A percentile compares a stretch with the other conserved stretches of the same genome.
phyloP scores from a whole-genome alignment of 1,140 invertebrate genomes.

The Drosophila pseudoananassae region DNA sequence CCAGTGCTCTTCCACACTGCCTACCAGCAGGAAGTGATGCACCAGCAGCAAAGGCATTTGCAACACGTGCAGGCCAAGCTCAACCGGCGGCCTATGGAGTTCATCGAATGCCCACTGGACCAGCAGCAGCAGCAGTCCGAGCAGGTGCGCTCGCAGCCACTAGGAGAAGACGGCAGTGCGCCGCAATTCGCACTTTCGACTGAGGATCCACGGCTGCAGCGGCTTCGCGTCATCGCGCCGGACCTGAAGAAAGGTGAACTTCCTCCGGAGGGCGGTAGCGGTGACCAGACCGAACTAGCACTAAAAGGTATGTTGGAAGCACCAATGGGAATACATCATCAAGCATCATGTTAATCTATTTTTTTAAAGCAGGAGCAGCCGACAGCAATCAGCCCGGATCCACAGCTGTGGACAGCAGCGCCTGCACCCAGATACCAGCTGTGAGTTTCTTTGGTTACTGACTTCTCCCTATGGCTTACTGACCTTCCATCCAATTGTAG shows the following conservation, averaged over 20 bases:
- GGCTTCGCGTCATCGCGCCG: slow-evolving; percentile 54
- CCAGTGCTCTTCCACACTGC: slow-evolving; percentile 68
- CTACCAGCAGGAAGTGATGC: slow-evolving; percentile 60
- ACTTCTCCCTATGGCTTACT: neutral
- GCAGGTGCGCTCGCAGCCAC: slow-evolving; percentile 75
- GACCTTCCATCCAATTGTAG: slow-evolving; percentile 9
- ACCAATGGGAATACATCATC: neutral
- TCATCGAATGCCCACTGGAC: slow-evolving; percentile 54
- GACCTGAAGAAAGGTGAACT: slow-evolving; percentile 48
- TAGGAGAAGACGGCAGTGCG: slow-evolving; percentile 76
- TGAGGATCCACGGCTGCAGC: slow-evolving; percentile 60
- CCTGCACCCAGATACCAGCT: slow-evolving; percentile 40
- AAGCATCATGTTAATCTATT: neutral
- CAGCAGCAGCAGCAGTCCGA: slow-evolving; percentile 47
- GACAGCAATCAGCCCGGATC: slow-evolving; percentile 38
- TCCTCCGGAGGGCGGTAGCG: slow-evolving; percentile 25
- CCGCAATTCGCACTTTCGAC: slow-evolving; percentile 44
- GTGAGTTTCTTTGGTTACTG: slow-evolving; percentile 20
- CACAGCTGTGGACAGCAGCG: slow-evolving; percentile 31
- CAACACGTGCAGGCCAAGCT: slow-evolving; percentile 49
- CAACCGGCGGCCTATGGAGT: slow-evolving; percentile 60
- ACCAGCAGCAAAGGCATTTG: slow-evolving; percentile 57
- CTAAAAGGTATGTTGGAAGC: slow-evolving; percentile 40
- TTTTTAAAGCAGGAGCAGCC: slow-evolving; percentile 28
- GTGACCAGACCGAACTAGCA: slow-evolving; percentile 35